Percentiles rank a stretch among this genome's conserved stretches.
These are phyloP conservation scores for Ganaspis brasiliensis DNA, from an alignment of 2,888 invertebrate species.

Conservation along the genomic window DNA sequence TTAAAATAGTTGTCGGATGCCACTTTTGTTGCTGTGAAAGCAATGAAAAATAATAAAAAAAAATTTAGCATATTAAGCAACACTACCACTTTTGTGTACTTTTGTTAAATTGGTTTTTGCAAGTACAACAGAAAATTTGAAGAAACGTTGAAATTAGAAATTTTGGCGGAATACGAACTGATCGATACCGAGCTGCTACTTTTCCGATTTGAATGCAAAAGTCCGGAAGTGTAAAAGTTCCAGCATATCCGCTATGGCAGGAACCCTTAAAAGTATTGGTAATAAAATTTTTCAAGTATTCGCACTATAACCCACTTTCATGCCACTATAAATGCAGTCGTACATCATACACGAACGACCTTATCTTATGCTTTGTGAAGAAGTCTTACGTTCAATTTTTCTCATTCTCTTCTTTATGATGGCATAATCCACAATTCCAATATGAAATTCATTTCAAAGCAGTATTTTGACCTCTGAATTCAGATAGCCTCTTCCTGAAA, in stretches of 20 bases:
- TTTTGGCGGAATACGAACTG: background rate
- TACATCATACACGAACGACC: constrained; percentile 67
- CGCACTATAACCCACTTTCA: constrained; percentile 68
- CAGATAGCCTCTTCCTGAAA: background rate
- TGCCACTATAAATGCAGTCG: constrained; percentile 60
- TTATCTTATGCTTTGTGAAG: constrained; percentile 55
- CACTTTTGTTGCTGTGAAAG: too few species aligned
- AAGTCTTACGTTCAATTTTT: constrained; percentile 21
- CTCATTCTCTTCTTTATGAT: constrained; percentile 19
- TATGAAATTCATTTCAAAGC: constrained; percentile 24
- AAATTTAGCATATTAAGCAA: too few species aligned
- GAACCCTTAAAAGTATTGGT: constrained; percentile 50
- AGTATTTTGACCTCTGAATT: constrained; percentile 19
- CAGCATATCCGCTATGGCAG: constrained; percentile 49
- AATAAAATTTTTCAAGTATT: constrained; percentile 68
- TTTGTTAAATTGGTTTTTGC: too few species aligned
- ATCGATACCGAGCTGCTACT: constrained; percentile 45
- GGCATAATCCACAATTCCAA: constrained; percentile 3
- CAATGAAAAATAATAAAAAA: too few species aligned
- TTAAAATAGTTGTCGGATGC: too few species aligned
- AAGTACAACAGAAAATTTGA: background rate
- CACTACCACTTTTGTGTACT: too few species aligned
- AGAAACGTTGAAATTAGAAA: background rate
- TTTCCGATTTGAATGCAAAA: constrained; percentile 57
- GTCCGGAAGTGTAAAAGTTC: constrained; percentile 63